A percentile compares a stretch with the other conserved stretches of the same genome.
phyloP scores from a whole-genome alignment of 2,113 vertebrate species.

The Nesogale talazaci region DNA sequence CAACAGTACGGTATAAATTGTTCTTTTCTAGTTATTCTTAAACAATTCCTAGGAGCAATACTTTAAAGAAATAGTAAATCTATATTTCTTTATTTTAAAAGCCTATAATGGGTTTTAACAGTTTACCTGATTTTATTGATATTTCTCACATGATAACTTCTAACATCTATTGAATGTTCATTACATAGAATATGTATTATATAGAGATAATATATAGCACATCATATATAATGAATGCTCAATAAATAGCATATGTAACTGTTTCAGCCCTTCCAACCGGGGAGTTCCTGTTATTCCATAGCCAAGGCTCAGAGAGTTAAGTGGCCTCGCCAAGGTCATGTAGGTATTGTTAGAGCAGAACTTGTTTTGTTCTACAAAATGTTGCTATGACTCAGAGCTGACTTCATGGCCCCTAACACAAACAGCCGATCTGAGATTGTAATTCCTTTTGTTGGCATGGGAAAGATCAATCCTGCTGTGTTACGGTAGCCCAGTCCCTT shows the following conservation, averaged over 20 bases:
- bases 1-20: slow-evolving; percentile 73
- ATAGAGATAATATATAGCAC: too few relatives aligned
- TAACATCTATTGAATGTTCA: slow-evolving; percentile 15
- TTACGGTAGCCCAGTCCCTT: not conserved
- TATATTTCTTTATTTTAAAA: slow-evolving; percentile 58
- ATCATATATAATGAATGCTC: not conserved
- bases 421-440: not conserved
- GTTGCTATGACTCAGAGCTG: not conserved
- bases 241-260: slow-evolving; percentile 28
- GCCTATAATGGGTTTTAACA: slow-evolving; percentile 52
- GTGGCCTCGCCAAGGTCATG: not conserved
- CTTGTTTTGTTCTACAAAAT: not conserved
- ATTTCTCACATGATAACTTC: slow-evolving; percentile 39
- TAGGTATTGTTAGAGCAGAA: slow-evolving; percentile 10
- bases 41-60: slow-evolving; percentile 66
- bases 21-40: slow-evolving; percentile 72
- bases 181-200: not conserved
- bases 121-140: slow-evolving; percentile 51
- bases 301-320: slow-evolving; percentile 6
- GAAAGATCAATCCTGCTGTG: not conserved
- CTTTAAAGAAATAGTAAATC: slow-evolving; percentile 53
- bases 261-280: not conserved
- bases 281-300: slow-evolving; percentile 1
- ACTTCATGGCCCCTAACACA: not conserved
- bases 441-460: not conserved